Percentiles rank a stretch among this genome's conserved stretches.
These are phyloP conservation scores for Linurgus olivaceus DNA, from an alignment of 2,797 vertebrate species.

Conservation along the genomic window DNA sequence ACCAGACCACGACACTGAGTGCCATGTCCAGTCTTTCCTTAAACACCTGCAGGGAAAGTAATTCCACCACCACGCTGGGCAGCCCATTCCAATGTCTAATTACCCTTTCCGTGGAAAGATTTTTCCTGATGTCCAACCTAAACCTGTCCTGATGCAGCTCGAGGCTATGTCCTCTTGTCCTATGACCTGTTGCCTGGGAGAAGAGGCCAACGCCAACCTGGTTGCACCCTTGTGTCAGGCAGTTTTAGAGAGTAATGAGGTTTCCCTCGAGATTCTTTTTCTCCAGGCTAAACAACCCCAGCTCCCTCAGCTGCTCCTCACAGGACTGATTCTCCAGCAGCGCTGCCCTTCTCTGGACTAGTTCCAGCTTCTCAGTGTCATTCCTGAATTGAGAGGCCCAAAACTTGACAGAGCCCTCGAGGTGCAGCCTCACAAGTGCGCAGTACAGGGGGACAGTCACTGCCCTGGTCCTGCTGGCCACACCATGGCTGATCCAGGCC, in stretches of 20 bases:
- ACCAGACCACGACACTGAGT: not conserved
- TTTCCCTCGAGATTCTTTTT: not conserved
- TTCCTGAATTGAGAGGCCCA: rapidly evolving
- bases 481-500: rapidly evolving
- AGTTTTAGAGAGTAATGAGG: rapidly evolving
- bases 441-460: not conserved
- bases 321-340: not conserved
- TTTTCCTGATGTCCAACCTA: not conserved
- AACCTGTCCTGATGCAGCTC: not conserved
- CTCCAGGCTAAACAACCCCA: not conserved
- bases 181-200: rapidly evolving
- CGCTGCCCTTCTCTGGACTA: rapidly evolving
- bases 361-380: rapidly evolving
- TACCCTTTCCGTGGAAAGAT: not conserved
- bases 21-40: not conserved
- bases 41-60: not conserved
- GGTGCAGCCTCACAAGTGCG: not conserved
- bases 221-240: not conserved
- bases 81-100: not conserved
- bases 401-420: rapidly evolving
- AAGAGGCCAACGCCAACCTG: not conserved
- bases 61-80: not conserved
- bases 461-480: not conserved
- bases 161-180: not conserved
- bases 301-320: not conserved